Base-by-base conservation (phyloP, 2,113 vertebrate species). In the Thomomys bottae region DNA sequence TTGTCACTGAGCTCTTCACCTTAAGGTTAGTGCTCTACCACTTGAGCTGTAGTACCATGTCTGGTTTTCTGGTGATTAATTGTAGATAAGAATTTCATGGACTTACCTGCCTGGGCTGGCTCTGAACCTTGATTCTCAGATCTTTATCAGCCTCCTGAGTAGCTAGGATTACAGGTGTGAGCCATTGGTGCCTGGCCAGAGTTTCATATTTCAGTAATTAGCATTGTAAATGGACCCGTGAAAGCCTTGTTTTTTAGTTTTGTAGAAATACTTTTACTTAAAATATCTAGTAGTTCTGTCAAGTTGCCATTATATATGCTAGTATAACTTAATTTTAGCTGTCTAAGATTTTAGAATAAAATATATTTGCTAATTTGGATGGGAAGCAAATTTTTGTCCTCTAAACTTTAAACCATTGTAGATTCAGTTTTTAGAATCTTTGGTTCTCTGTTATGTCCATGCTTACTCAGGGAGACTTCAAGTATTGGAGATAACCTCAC, bases 311-410 rank as follows among this genome's bases (percentile, higher is more conserved):
- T 83, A 38, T 80, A 23, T 81, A 4, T 71, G 20, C 20, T 88
- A 90, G 45, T 49, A 49, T 85, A 73, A 38, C 93, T 90, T 64
- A 80, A 10, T 77, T 88, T 85, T 93, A 71, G 90, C 6, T 75
- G 76, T 86, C 57, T 90, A 92, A 77, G 45, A 36, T 91, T 94
- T 90, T 87, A 87, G 40, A 93, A 76, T 85, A 68, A 93, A 84
- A 94, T 23, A 64, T 3, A 42, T 24, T 49, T 75, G 36, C n/a
- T 73, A 66, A 83, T 90, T 94, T 93, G 86, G 4, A 64, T 89
- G 32, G 59, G 59, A 75, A 67, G 57, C 4, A 79, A 10, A 30
- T 54, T 54, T 87, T 54, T 71, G 12, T 20, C 2, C 79, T 82
- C 42, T 67, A 49, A 61, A 76, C 34, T 87, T 38, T 49, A 90